Percentiles rank a stretch among this genome's conserved stretches.
Evolutionary conservation across 1,140 invertebrate species (phyloP).

Genomic region (Orussus abietinus): DNA sequence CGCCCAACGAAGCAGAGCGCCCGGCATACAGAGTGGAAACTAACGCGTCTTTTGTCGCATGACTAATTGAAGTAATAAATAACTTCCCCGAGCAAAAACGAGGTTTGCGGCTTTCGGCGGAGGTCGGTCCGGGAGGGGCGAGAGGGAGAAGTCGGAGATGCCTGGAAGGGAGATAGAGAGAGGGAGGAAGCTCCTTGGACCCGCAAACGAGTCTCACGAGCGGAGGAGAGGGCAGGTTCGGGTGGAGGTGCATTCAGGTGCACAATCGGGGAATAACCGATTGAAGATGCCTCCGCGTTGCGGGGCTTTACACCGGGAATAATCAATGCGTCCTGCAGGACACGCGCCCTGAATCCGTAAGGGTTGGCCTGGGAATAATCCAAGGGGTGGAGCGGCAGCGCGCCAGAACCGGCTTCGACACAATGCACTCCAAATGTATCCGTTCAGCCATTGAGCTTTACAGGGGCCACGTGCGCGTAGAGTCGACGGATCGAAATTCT

Average conservation of each 20-base stretch:
- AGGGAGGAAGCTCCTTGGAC: not conserved
- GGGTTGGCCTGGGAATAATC: conserved; percentile 1
- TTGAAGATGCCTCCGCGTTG: conserved; percentile 22
- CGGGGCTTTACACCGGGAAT: conserved; percentile 18
- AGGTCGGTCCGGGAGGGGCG: conserved; percentile 7
- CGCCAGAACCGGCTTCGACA: no score
- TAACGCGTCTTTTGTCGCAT: conserved; percentile 28
- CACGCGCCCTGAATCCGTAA: not conserved
- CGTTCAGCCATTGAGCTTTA: no score
- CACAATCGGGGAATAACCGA: conserved; percentile 21
- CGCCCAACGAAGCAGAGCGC: conserved; percentile 10
- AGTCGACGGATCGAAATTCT: no score
- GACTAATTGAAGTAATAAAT: conserved; percentile 29
- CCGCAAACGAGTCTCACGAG: no score
- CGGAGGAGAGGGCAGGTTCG: no score
- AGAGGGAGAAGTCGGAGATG: not conserved
- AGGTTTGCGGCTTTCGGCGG: conserved; percentile 14
- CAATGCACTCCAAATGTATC: no score
- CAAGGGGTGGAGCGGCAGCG: no score
- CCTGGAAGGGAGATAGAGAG: conserved; percentile 1
- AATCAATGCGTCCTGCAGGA: conserved; percentile 23
- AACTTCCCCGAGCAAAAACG: conserved; percentile 17
- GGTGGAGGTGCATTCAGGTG: conserved; percentile 22
- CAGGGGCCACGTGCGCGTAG: no score
- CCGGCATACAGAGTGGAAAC: conserved; percentile 21